Evolutionary conservation across 2,888 invertebrate species (phyloP), one percentile per base, ranked within the genome.

Genomic region (Fabriciana adippe): DNA sequence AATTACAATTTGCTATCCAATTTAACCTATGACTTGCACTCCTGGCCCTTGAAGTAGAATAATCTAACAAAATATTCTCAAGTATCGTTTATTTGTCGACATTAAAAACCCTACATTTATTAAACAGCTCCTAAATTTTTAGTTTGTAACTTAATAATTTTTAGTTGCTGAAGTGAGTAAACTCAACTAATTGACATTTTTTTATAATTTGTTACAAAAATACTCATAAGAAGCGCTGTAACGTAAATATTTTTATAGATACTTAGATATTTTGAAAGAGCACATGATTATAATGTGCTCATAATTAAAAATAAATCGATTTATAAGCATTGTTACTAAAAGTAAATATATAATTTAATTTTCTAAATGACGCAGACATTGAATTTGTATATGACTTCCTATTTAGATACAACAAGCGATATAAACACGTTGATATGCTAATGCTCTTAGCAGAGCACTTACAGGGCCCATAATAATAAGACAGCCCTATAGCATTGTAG

Each of bases 1-100:
- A 64, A 70, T 67, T 64, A 64, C 41, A 64, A 60, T 60, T n/a
- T 55, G 16, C 60, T 53, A 70, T 67, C 45, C 50, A 53, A 62
- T 57, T 64, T 56, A 64, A 70, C 50, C 53, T 45, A 35, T 64
- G 64, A 67, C 61, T 67, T 64, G 64, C 56, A 50, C 18, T 60
- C 41, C 56, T 57, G 18, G 6, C 64, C 64, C 70, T 51, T 61
- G 64, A 21, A 51, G 16, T 35, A 61, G 51, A 41, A 55, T 66
- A 51, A 64, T 67, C 55, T 41, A 31, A 65, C 53, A 35, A 35
- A 45, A 16, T 51, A n/a, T 21, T 16, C 54, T 13, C 14, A 26
- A n/a, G 48, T 47, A 48, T 31, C 21, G 35, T 60, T 55, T 13
- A 54, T n/a, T 51, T 16, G 15, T 41, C 14, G 11, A 59, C 41